A percentile compares a stretch with the other conserved stretches of the same genome.
These are phyloP conservation scores for Tapirus indicus DNA, from an alignment of 2,797 vertebrate species.

Conservation along the genomic window DNA sequence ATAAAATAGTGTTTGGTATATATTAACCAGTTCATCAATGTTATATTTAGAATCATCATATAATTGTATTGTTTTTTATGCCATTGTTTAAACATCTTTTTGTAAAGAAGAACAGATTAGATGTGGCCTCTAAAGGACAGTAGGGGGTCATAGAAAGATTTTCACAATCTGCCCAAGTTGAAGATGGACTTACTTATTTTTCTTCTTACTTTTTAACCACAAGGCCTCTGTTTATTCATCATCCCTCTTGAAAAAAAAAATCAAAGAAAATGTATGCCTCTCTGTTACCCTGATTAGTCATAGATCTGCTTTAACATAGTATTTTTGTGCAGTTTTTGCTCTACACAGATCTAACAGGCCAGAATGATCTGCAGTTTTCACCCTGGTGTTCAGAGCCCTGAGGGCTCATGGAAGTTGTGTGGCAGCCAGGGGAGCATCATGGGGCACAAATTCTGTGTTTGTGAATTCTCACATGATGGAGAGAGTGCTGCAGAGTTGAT, in stretches of 20 bases:
- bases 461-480: neutral
- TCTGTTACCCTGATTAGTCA: neutral
- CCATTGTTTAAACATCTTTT: neutral
- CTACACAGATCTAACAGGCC: neutral
- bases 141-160: slow-evolving; percentile 78
- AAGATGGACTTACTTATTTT: slow-evolving; percentile 39
- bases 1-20: too few relatives aligned
- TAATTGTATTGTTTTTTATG: neutral
- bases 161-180: neutral
- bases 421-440: accelerated
- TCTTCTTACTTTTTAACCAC: slow-evolving; percentile 17
- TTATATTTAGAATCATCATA: neutral
- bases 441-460: neutral
- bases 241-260: neutral
- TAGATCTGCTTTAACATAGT: neutral
- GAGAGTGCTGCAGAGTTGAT: neutral
- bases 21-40: too few relatives aligned
- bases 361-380: neutral
- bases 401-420: neutral
- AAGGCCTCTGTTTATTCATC: slow-evolving; percentile 4
- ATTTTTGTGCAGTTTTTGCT: neutral
- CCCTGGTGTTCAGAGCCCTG: neutral
- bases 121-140: slow-evolving; percentile 86
- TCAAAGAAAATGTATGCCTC: neutral
- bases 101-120: neutral